Evolutionary conservation across 2,113 vertebrate genomes (phyloP).

Genomic region (Sinocyclocheilus rhinocerous): DNA sequence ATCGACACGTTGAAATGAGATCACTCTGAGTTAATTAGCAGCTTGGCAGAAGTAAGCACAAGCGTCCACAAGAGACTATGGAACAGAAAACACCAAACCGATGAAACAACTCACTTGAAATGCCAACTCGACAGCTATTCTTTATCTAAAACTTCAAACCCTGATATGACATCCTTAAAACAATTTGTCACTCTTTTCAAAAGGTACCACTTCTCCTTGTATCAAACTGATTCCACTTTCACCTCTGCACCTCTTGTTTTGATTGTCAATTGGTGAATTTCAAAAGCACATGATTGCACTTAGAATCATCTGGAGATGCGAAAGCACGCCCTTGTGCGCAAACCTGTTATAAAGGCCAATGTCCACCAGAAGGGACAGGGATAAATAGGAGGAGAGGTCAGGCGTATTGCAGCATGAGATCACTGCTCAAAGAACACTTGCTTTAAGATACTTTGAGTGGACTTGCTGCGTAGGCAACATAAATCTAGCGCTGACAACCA

Average conservation of each 20-base stretch:
- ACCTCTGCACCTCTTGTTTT: background rate
- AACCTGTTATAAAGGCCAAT: slow-evolving; percentile 24
- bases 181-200: background rate
- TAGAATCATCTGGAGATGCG: background rate
- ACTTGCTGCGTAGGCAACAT: slow-evolving; percentile 59
- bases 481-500: slow-evolving; percentile 72
- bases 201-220: background rate
- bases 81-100: background rate
- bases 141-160: background rate
- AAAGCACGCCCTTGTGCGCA: background rate
- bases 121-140: background rate
- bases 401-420: slow-evolving; percentile 8
- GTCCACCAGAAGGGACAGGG: slow-evolving; percentile 14
- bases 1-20: slow-evolving; percentile 62
- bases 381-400: slow-evolving; percentile 12
- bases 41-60: slow-evolving; percentile 62
- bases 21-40: slow-evolving; percentile 65
- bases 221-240: background rate
- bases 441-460: slow-evolving; percentile 72
- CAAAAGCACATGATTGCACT: background rate
- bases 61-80: background rate
- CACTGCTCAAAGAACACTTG: slow-evolving; percentile 70
- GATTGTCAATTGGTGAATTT: background rate
- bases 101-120: background rate
- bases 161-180: background rate